Evolutionary conservation across 2,888 invertebrate species (phyloP).

Genomic region (Baronia brevicornis): DNA sequence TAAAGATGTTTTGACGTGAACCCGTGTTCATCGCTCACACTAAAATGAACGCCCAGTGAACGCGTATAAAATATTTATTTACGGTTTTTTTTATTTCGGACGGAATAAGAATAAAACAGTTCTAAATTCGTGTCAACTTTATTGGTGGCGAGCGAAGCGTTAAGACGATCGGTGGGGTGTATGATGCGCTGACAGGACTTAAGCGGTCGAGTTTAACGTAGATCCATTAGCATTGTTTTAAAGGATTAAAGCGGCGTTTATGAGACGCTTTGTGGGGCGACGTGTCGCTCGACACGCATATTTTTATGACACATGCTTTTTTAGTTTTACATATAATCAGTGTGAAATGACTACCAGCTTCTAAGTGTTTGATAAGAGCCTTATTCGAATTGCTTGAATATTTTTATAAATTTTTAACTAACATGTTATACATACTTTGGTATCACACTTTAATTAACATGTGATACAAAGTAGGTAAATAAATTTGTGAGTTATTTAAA

Average conservation of each 20-base stretch:
- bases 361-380: conserved; percentile 43
- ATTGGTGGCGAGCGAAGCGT: conserved; percentile 68
- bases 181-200: conserved; percentile 65
- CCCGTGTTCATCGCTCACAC: conserved; percentile 75
- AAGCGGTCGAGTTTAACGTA: conserved; percentile 55
- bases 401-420: conserved; percentile 21
- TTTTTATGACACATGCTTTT: conserved; percentile 68
- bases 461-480: not conserved
- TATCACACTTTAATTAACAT: no score
- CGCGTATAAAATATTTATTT: conserved; percentile 71
- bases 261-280: conserved; percentile 43
- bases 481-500: no score
- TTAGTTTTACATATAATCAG: conserved; percentile 47
- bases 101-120: conserved; percentile 57
- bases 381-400: conserved; percentile 19
- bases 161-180: conserved; percentile 58
- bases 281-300: conserved; percentile 58
- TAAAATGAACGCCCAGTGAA: conserved; percentile 72
- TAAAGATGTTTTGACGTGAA: conserved; percentile 76
- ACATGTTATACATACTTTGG: not conserved
- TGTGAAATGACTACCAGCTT: conserved; percentile 64
- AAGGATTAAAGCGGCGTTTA: conserved; percentile 68
- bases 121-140: conserved; percentile 71
- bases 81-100: conserved; percentile 59
- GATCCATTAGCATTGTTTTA: conserved; percentile 75